Evolutionary conservation across 2,888 invertebrate genomes (phyloP).

Genomic region (Halictus quadricinctus): DNA sequence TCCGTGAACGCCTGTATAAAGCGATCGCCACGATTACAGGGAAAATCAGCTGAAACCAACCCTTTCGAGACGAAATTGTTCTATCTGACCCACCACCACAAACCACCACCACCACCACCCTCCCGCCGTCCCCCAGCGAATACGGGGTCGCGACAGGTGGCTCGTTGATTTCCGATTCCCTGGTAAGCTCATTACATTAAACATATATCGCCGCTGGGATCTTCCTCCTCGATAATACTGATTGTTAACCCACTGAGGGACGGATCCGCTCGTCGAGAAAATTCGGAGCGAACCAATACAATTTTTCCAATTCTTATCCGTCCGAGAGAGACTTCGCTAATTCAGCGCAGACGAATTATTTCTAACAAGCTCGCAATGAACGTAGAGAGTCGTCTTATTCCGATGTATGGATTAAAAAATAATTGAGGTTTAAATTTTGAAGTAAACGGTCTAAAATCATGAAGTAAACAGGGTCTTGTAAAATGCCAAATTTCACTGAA

Average conservation of each 20-base stretch:
- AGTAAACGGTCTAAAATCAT: no score
- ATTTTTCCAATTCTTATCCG: neutral
- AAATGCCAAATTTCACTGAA: no score
- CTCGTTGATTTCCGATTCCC: neutral
- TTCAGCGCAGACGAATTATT: no score
- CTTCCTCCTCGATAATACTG: neutral
- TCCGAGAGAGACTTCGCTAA: neutral
- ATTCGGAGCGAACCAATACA: neutral
- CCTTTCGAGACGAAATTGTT: slow-evolving; percentile 15
- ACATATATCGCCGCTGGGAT: neutral
- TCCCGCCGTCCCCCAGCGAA: neutral
- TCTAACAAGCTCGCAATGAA: no score
- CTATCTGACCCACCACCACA: neutral
- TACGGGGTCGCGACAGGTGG: slow-evolving; percentile 21
- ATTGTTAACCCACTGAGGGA: neutral
- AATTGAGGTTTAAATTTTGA: no score
- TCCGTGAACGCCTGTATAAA: neutral
- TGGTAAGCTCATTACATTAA: neutral
- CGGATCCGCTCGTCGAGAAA: neutral
- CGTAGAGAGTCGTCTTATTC: no score
- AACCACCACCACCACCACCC: neutral
- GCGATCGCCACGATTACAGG: slow-evolving; percentile 17
- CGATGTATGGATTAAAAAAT: no score
- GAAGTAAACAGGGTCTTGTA: no score
- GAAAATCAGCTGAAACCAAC: slow-evolving; percentile 20